phyloP scores from a whole-genome alignment of 2,888 invertebrate species.

The Dryocosmus kuriphilus region DNA sequence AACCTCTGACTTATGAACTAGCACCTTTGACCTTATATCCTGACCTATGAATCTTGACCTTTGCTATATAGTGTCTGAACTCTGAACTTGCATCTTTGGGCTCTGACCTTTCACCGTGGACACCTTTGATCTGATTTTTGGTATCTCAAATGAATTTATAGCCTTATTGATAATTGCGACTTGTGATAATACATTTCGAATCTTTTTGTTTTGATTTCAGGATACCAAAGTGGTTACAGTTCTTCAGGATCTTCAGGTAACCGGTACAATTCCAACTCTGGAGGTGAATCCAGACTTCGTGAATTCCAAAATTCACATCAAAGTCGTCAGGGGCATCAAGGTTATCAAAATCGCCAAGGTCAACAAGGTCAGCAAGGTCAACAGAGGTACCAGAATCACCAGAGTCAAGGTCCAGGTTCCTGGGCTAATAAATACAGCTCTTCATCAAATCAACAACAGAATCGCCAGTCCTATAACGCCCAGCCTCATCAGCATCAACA shows the following conservation, averaged over 20 bases:
- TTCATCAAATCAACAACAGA: constrained; percentile 55
- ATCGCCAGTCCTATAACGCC: constrained; percentile 40
- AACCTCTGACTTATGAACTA: too few species aligned
- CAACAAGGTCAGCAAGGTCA: constrained; percentile 56
- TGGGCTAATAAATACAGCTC: constrained; percentile 62
- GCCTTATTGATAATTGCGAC: too few species aligned
- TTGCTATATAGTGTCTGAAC: too few species aligned
- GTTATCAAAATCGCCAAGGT: constrained; percentile 53
- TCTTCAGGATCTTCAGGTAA: constrained; percentile 48
- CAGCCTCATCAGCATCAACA: constrained; percentile 41
- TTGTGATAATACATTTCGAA: not conserved
- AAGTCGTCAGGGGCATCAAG: constrained; percentile 49
- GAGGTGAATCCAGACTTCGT: constrained; percentile 33
- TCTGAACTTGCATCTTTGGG: too few species aligned
- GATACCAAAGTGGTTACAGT: constrained; percentile 68
- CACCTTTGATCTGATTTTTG: too few species aligned
- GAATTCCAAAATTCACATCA: constrained; percentile 39
- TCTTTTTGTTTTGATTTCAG: constrained; percentile 56
- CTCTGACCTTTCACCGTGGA: too few species aligned
- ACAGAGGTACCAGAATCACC: constrained; percentile 44
- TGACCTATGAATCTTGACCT: too few species aligned
- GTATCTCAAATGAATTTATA: too few species aligned
- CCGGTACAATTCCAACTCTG: constrained; percentile 5
- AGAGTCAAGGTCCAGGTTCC: constrained; percentile 56
- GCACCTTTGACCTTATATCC: too few species aligned